Percentiles rank a stretch among this genome's conserved stretches.
phyloP scores from a whole-genome alignment of 2,888 invertebrate genomes.

The Anthophora plumipes region DNA sequence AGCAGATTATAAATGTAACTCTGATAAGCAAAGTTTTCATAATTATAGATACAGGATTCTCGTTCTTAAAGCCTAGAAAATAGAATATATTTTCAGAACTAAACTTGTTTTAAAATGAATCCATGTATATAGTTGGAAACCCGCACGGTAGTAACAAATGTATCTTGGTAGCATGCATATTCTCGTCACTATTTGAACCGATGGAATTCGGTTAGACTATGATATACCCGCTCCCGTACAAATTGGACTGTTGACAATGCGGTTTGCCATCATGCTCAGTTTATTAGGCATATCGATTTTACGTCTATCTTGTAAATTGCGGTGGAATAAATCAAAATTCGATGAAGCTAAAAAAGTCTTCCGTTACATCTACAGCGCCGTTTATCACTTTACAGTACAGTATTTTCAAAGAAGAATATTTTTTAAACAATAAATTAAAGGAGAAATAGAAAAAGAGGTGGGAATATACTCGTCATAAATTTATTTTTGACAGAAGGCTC shows the following conservation, averaged over 20 bases:
- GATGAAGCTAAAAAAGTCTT: background rate
- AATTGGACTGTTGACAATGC: constrained; percentile 60
- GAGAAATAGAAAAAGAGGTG: too few species aligned
- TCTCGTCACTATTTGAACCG: constrained; percentile 45
- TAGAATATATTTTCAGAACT: background rate
- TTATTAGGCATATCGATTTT: constrained; percentile 51
- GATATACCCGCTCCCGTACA: constrained; percentile 44
- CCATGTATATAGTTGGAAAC: background rate
- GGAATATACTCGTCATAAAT: too few species aligned
- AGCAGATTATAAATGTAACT: background rate
- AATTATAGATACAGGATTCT: too few species aligned
- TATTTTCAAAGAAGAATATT: too few species aligned
- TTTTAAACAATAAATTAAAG: background rate
- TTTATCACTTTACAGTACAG: background rate
- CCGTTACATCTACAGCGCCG: background rate
- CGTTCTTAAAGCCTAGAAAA: too few species aligned
- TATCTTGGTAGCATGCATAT: constrained; percentile 14
- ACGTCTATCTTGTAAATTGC: constrained; percentile 25
- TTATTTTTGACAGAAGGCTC: too few species aligned
- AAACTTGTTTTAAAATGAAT: background rate
- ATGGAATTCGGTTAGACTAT: constrained; percentile 52
- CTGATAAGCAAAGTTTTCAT: background rate
- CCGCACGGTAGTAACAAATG: constrained; percentile 16
- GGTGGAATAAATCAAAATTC: constrained; percentile 9
- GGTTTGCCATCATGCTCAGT: constrained; percentile 41